Evolutionary conservation across 1,140 invertebrate species (phyloP), one percentile per base, ranked within the genome.

Genomic region (Drosophila takahashii): DNA sequence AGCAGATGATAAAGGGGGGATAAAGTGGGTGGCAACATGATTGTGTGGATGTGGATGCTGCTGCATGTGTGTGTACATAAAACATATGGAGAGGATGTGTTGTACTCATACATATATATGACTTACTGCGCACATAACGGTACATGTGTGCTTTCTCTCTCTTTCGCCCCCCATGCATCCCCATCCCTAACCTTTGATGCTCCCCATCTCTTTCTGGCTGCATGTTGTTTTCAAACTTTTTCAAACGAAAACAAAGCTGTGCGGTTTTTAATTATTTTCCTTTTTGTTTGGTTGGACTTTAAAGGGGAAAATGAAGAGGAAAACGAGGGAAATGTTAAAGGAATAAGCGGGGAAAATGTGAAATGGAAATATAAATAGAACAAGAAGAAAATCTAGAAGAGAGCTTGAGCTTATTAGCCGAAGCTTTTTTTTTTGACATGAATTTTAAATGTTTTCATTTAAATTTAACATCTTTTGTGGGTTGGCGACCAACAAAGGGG

Each of bases 181-280:
- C 29, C 11, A 1, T 26, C 39, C n/a, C 16, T 32, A 27, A 42
- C 47, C 44, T 6, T 32, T 7, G 13, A n/a, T 16, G 22, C 54
- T 18, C 11, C 37, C 50, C 9, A 57, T 61, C 65, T 69, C 62
- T 53, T 47, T 69, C 34, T 36, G 62, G 52, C 50, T 69, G 42
- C 66, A 29, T 42, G 26, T 4, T 56, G 62, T 69, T 70, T 54
- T 69, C 50, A 70, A 70, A 37, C 64, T 54, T 69, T 69, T 56
- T 69, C 41, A 54, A 53, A 42, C 59, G 48, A 70, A 50, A 51
- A 51, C 48, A 51, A 74, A 74, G 71, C 72, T 72, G 47, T 50
- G 64, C 51, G 79, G 15, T 44, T 84, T 84, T 84, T 77, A 79
- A 84, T 83, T 84, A 84, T 72, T 81, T 22, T 69, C 62, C 27